Base-by-base conservation (phyloP, 2,888 invertebrate species). In the Apocheima hispidaria region DNA sequence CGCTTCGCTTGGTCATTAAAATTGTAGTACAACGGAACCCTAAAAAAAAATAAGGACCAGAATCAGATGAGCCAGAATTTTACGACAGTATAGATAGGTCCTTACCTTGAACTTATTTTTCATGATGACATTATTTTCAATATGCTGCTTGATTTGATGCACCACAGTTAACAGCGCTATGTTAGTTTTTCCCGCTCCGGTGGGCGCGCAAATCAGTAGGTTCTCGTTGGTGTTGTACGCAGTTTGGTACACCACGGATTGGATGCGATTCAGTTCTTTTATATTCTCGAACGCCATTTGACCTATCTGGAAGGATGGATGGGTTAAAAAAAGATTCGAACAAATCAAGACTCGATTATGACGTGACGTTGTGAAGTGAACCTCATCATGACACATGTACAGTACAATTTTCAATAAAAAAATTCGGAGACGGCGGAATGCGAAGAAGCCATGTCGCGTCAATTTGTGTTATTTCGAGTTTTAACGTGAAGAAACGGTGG, bases 131-230 rank as follows among this genome's bases (percentile, higher is more conserved):
- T 96, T 96, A 70, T 95, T 94, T 71, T 96, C 95, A 50, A 98
- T 95, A 81, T 98, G 96, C 65, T 97, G 95, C 68, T 97, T 96
- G 44, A 99, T 95, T 70, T 98, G 97, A 84, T 98, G 97, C 0
- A 99, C 95, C 20, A 99, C 96, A 0, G 98, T 94, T 44, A 99
- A 88, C 92, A 99, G 94, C 0, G 99, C 99, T 56, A 99, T 98
- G 83, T 99, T 99, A 0, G 99, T 99, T 91, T 99, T 99, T 26
- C 99, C 99, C 0, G 99, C 99, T 4, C 99, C 99, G 0, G 99
- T 99, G 0, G 99, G 99, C 0, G 99, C 99, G 87, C 99, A 99
- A 58, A 99, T 98, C 52, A 99, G 88, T 75, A 99, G 93, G 87
- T 99, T 99, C 83, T 99, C 98, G 82, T 99, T 99, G 2, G 97